Evolutionary conservation across 2,888 invertebrate species (phyloP), one percentile per base, ranked within the genome.

Genomic region (Drosophila phalerata): DNA sequence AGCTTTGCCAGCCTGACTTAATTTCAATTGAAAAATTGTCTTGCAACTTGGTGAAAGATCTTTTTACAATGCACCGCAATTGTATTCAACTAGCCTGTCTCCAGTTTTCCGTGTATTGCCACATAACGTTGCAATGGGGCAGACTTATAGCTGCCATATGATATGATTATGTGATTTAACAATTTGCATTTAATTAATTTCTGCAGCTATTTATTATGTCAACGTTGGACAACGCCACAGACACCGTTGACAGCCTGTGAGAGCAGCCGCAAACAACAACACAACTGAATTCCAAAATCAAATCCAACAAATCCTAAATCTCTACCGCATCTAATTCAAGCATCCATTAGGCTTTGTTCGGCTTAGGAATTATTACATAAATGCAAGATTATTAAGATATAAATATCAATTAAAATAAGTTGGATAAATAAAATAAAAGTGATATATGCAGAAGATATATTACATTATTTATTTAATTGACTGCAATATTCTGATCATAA

Each of bases 151-250:
- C 83, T 72, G 88, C 69, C 81, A 86, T 84, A 81, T 86, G 87
- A 88, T 83, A 83, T 88, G 89, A 84, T 84, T 84, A 84, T 84
- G 84, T 76, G 89, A 88, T 84, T 88, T 88, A 66, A 68, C 81
- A 88, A 84, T 84, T 88, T 84, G 84, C 84, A 84, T 84, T 84
- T 84, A 84, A 84, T 84, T 84, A 84, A 84, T 88, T 84, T 86
- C 79, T 77, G 81, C 73, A 76, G 65, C 87, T 86, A 88, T 84
- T 84, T 84, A 88, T 84, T 84, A 84, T 84, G 89, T 84, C 84
- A 84, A 84, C 81, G 57, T 49, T 77, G 60, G 55, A 67, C 63
- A 47, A 61, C 62, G n/a, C 37, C 15, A 45, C 71, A 37, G n/a
- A 30, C 53, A 49, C 38, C 69, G 63, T 67, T 75, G 79, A 81